Conservation (phyloP, 1,140 invertebrate species). For the Drosophila tsacasi region DNA sequence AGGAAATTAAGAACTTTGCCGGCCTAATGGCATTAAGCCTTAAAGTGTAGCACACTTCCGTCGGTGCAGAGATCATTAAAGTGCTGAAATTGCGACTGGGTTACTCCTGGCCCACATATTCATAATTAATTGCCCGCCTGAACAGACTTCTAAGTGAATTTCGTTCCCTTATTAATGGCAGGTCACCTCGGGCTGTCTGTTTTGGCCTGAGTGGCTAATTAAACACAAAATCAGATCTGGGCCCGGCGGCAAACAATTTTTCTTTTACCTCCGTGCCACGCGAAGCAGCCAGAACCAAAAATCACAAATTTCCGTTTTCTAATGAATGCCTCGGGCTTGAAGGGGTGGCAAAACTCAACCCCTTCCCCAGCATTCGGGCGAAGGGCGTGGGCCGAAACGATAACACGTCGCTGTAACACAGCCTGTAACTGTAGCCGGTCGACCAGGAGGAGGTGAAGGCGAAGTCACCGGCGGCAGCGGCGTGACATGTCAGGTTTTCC, state of each 20-base stretch:
- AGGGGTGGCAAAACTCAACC: conserved; percentile 20
- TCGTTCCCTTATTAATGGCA: conserved; percentile 44
- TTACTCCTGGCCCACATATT: conserved; percentile 33
- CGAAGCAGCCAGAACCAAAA: conserved; percentile 60
- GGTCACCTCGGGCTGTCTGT: conserved; percentile 43
- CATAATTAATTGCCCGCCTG: conserved; percentile 38
- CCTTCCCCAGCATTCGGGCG: conserved; percentile 11
- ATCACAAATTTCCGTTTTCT: conserved; percentile 82
- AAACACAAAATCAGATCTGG: conserved; percentile 60
- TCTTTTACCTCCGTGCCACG: conserved; percentile 34
- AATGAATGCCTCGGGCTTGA: conserved; percentile 58
- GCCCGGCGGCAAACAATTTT: conserved; percentile 44
- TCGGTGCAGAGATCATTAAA: conserved; percentile 16
- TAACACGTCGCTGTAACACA: conserved; percentile 52
- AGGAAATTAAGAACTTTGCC: conserved; percentile 73
- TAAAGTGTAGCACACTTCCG: conserved; percentile 58
- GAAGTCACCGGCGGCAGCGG: conserved; percentile 26
- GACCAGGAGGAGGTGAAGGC: conserved; percentile 31
- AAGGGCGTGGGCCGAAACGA: conserved; percentile 55
- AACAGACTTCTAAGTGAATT: conserved; percentile 55
- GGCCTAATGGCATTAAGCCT: conserved; percentile 66
- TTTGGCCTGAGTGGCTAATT: conserved; percentile 47
- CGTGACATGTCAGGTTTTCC: conserved; percentile 74
- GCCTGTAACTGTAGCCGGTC: conserved; percentile 47
- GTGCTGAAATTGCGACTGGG: neutral